These are phyloP conservation scores for Axis porcinus DNA, from an alignment of 2,113 vertebrate genomes.

Conservation along the genomic window DNA sequence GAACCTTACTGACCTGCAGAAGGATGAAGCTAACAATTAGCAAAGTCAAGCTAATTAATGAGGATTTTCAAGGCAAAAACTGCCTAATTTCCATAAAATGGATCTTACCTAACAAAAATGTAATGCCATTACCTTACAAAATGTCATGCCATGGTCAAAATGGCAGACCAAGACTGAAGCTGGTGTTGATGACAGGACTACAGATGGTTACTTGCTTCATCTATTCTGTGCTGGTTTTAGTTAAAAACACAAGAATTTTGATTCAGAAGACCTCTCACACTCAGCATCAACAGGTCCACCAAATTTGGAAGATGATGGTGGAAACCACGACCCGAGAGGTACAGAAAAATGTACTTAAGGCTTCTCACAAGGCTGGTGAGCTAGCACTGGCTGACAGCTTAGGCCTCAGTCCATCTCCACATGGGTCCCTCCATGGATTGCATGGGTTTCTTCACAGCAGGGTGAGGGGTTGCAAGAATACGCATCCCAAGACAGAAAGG, in stretches of 20 bases:
- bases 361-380: not conserved
- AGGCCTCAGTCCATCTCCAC: not conserved
- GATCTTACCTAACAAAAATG: not conserved
- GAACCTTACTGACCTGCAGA: not conserved
- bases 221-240: not conserved
- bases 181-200: not conserved
- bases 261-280: not conserved
- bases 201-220: not conserved
- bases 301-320: not conserved
- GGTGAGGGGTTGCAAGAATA: not conserved
- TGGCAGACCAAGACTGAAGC: not conserved
- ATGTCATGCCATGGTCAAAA: not conserved
- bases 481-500: not conserved
- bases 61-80: not conserved
- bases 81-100: not conserved
- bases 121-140: not conserved
- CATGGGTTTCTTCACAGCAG: not conserved
- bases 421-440: not conserved
- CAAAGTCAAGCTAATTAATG: not conserved
- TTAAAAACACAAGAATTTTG: not conserved
- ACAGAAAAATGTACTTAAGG: not conserved
- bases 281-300: not conserved
- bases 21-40: not conserved
- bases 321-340: not conserved
- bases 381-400: not conserved